Evolutionary conservation across 2,113 vertebrate species (phyloP).

Genomic region (Ciconia stormi): DNA sequence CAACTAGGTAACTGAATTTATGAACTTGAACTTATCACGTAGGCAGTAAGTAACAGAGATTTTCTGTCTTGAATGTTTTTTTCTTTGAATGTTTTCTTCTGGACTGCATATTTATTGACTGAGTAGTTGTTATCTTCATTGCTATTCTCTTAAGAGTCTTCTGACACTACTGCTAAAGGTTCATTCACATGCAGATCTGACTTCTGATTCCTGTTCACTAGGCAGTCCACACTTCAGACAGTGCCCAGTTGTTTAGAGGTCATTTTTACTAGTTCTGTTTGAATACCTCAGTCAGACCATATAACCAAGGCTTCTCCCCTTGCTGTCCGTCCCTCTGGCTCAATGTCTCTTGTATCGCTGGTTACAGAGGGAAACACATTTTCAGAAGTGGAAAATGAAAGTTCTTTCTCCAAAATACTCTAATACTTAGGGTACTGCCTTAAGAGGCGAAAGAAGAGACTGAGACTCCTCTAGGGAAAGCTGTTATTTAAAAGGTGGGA

Average conservation of each 20-base stretch:
- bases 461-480: background rate
- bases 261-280: background rate
- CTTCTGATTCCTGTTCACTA: background rate
- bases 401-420: background rate
- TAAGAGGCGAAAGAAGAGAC: background rate
- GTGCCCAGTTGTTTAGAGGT: background rate
- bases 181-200: background rate
- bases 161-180: background rate
- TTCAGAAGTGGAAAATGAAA: background rate
- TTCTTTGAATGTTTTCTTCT: background rate
- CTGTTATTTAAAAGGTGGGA: background rate
- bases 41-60: background rate
- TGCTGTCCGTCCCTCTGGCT: background rate
- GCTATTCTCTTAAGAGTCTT: background rate
- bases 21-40: background rate
- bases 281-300: background rate
- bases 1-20: background rate
- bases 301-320: background rate
- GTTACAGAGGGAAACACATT: background rate
- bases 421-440: background rate
- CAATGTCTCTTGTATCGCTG: fast-evolving
- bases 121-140: background rate
- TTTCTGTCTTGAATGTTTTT: background rate
- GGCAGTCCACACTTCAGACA: background rate
- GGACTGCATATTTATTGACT: background rate